A percentile compares a stretch with the other conserved stretches of the same genome.
Conservation (phyloP, 2,113 vertebrate genomes). For the Siphamia tubifer region DNA sequence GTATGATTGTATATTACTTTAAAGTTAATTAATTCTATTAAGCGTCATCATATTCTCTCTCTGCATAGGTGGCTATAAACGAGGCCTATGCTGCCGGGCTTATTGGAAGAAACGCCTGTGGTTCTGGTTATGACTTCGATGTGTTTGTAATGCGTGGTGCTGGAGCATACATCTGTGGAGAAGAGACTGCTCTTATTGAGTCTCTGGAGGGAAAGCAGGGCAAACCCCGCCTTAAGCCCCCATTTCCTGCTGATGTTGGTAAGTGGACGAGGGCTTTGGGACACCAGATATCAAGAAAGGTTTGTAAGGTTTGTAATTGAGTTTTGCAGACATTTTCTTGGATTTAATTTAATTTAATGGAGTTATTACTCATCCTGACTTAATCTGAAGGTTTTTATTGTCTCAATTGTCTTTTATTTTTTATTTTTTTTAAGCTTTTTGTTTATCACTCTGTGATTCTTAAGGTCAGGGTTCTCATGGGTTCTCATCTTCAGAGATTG, state of each 20-base stretch:
- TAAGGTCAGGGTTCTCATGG: too few relatives aligned
- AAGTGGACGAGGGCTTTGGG: constrained; percentile 17
- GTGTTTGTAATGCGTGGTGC: constrained; percentile 94
- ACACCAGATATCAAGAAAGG: too few relatives aligned
- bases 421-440: too few relatives aligned
- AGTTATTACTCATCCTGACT: too few relatives aligned
- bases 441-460: too few relatives aligned
- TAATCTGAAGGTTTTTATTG: too few relatives aligned
- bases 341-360: too few relatives aligned
- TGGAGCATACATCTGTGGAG: constrained; percentile 97
- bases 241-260: constrained; percentile 93
- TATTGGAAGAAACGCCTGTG: constrained; percentile 88
- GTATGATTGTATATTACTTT: background rate
- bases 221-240: constrained; percentile 95
- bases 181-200: constrained; percentile 97
- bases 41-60: background rate
- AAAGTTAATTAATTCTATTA: background rate
- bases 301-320: too few relatives aligned
- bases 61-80: constrained; percentile 83
- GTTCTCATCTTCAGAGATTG: too few relatives aligned
- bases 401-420: too few relatives aligned
- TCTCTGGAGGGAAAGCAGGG: constrained; percentile 98
- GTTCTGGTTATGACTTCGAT: constrained; percentile 90
- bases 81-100: constrained; percentile 94
- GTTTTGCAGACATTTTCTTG: too few relatives aligned